These are phyloP conservation scores for Cantharis nigra DNA, from an alignment of 2,888 invertebrate genomes.

Conservation along the genomic window DNA sequence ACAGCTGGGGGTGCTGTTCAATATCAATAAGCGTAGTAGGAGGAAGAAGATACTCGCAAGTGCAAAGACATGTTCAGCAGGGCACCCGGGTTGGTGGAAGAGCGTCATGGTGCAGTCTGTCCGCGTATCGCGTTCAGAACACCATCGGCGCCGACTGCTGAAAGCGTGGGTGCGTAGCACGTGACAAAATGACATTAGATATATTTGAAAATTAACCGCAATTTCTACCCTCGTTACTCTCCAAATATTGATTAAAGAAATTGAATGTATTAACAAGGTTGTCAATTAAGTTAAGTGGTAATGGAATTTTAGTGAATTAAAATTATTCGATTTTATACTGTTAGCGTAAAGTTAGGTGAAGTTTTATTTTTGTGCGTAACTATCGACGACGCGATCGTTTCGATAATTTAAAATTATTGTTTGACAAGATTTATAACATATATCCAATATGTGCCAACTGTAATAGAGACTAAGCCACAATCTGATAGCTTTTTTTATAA, in stretches of 20 bases:
- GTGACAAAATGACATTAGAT: conserved; percentile 21
- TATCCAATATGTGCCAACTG: not conserved
- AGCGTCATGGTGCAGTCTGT: conserved; percentile 24
- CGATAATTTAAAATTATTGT: not conserved
- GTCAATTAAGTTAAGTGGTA: not conserved
- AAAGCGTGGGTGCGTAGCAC: conserved; percentile 25
- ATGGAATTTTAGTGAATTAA: not conserved
- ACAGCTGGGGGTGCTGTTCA: conserved; percentile 24
- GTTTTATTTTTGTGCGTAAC: not conserved
- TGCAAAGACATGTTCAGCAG: conserved; percentile 28
- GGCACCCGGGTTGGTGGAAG: conserved; percentile 19
- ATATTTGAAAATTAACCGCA: conserved; percentile 11
- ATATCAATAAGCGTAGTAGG: conserved; percentile 21
- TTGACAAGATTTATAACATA: not conserved
- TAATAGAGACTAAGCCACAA: not conserved
- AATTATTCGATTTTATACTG: not conserved
- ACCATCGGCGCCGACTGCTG: conserved; percentile 16
- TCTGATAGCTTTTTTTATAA: not conserved
- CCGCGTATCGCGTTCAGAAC: conserved; percentile 23
- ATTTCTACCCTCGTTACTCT: not conserved
- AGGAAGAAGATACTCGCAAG: conserved; percentile 24
- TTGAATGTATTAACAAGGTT: not conserved
- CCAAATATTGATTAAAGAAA: conserved; percentile 4
- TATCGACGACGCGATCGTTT: not conserved
- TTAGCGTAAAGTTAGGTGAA: not conserved